phyloP scores from a whole-genome alignment of 1,140 invertebrate genomes.

The Caenorhabditis remanei region DNA sequence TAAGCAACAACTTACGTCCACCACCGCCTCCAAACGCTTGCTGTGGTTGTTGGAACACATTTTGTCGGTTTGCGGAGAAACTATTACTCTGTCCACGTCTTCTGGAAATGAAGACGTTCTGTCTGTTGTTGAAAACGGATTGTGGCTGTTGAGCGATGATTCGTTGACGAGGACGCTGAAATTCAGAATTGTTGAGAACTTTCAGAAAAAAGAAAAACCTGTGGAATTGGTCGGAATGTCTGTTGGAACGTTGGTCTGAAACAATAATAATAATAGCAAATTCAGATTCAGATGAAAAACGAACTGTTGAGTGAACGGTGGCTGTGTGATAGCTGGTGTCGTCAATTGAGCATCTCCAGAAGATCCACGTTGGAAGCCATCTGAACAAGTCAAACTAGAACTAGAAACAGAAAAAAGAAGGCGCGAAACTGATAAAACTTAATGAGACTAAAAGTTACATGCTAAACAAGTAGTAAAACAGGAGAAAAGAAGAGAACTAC shows the following conservation, averaged over 20 bases:
- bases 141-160: conserved; percentile 53
- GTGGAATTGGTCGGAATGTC: conserved; percentile 47
- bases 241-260: conserved; percentile 49
- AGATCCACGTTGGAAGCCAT: conserved; percentile 42
- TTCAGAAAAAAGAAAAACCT: neutral
- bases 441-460: neutral
- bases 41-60: conserved; percentile 44
- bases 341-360: conserved; percentile 45
- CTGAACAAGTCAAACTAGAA: conserved; percentile 40
- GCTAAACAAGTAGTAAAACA: neutral
- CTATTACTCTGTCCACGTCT: conserved; percentile 41
- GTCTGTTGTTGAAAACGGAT: neutral
- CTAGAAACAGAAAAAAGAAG: neutral
- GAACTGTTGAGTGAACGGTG: conserved; percentile 21
- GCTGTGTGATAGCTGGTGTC: neutral
- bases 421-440: neutral
- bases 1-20: neutral
- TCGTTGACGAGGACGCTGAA: conserved; percentile 49
- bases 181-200: too few species aligned
- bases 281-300: neutral
- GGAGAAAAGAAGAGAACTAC: too few species aligned
- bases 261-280: neutral
- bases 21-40: neutral
- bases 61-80: neutral
- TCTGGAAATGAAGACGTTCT: conserved; percentile 34